phyloP scores from a whole-genome alignment of 2,888 invertebrate genomes.

The Chrysolina americana region DNA sequence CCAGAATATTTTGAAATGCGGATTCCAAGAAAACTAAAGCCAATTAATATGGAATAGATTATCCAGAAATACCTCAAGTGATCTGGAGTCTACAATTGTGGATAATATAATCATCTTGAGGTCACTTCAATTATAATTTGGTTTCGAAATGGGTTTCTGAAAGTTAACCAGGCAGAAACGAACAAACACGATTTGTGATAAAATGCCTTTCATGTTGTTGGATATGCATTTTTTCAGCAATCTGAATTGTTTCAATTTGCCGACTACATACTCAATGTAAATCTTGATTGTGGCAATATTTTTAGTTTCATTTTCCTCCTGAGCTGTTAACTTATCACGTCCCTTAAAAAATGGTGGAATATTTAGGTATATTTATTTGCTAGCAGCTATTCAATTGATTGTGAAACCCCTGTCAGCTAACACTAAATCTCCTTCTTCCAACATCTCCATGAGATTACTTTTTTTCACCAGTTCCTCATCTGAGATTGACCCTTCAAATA shows the following conservation, averaged over 20 bases:
- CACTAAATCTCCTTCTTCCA: constrained; percentile 50
- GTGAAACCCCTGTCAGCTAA: too few relatives aligned
- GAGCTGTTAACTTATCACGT: constrained; percentile 42
- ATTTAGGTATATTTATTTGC: too few relatives aligned
- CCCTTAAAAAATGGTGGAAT: too few relatives aligned
- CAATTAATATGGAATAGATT: too few relatives aligned
- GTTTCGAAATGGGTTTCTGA: constrained; percentile 36
- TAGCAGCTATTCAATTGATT: too few relatives aligned
- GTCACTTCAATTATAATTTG: too few relatives aligned
- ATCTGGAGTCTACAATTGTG: too few relatives aligned
- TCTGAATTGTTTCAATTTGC: constrained; percentile 38
- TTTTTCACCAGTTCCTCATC: constrained; percentile 46
- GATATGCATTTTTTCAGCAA: constrained; percentile 47
- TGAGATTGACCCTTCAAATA: constrained; percentile 51
- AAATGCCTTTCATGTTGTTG: constrained; percentile 42
- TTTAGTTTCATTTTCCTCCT: constrained; percentile 52
- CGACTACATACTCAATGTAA: constrained; percentile 53
- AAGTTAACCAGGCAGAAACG: constrained; percentile 50
- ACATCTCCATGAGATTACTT: constrained; percentile 44
- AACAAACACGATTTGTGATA: constrained; percentile 50
- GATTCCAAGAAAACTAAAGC: too few relatives aligned
- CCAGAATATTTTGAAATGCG: too few relatives aligned
- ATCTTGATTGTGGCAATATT: too few relatives aligned
- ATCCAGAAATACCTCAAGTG: too few relatives aligned
- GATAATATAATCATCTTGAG: too few relatives aligned